Conservation (phyloP, 2,113 vertebrate species). For the Rhadina sibilatrix region DNA sequence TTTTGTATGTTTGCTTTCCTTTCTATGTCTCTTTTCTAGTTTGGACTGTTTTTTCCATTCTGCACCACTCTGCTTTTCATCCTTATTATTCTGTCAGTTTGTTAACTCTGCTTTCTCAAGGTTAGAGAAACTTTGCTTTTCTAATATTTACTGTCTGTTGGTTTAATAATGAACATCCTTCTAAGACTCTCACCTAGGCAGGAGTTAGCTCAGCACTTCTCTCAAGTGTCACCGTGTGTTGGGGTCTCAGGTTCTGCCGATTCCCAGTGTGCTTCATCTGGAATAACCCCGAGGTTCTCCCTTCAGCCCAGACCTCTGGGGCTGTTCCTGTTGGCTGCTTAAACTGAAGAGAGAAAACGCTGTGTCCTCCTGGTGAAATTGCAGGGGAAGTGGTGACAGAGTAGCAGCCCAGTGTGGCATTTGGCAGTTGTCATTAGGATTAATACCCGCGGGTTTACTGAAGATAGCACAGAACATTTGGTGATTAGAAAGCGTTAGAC, state of each 20-base stretch:
- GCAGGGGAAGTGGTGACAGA: neutral
- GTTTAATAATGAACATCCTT: slow-evolving; percentile 58
- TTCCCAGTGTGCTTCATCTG: neutral
- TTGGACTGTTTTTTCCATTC: slow-evolving; percentile 82
- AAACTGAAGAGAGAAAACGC: neutral
- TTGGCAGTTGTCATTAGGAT: neutral
- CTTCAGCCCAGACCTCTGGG: neutral
- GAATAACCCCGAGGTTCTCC: neutral
- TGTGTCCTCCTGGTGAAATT: neutral
- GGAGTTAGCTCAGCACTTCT: neutral
- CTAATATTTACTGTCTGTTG: slow-evolving; percentile 69
- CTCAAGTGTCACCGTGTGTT: neutral
- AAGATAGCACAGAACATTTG: neutral
- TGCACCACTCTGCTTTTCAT: slow-evolving; percentile 80
- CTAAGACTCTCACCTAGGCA: slow-evolving; percentile 2
- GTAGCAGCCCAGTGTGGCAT: neutral
- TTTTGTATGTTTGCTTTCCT: slow-evolving; percentile 79
- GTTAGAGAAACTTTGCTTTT: slow-evolving; percentile 80
- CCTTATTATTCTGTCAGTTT: slow-evolving; percentile 83
- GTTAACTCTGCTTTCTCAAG: slow-evolving; percentile 81
- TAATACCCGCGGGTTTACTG: neutral
- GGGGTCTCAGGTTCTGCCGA: neutral
- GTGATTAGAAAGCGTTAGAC: neutral
- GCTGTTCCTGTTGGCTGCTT: neutral
- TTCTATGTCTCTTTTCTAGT: slow-evolving; percentile 80